Conservation (phyloP, 2,797 vertebrate genomes). For the Petrocephalus schoutedeni region DNA sequence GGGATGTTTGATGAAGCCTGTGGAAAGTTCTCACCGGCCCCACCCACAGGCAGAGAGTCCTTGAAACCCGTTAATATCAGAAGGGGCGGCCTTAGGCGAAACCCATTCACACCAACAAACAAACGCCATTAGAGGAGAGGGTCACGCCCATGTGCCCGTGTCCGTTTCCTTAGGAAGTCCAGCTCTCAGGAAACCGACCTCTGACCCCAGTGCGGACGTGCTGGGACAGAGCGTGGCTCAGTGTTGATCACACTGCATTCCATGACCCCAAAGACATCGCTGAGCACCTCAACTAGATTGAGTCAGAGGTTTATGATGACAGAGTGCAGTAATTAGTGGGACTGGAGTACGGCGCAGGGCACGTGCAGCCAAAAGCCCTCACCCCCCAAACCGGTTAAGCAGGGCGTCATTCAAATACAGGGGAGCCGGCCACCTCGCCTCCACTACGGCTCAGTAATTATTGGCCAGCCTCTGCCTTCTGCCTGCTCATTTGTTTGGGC, state of each 20-base stretch:
- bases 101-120: background rate
- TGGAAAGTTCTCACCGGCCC: background rate
- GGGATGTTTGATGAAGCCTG: background rate
- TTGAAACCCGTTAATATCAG: slow-evolving; percentile 24
- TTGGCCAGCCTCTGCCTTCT: background rate
- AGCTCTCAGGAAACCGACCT: background rate
- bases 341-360: background rate
- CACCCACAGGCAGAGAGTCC: background rate
- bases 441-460: slow-evolving; percentile 9
- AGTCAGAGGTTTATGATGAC: background rate
- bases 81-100: slow-evolving; percentile 18
- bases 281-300: background rate
- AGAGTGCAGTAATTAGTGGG: slow-evolving; percentile 8
- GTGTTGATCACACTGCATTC: background rate
- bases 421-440: slow-evolving; percentile 12
- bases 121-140: background rate
- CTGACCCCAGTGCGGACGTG: background rate
- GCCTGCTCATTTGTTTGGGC: background rate
- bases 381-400: slow-evolving; percentile 47
- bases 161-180: background rate
- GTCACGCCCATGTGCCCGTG: background rate
- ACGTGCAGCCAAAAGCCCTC: background rate
- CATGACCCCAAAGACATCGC: background rate
- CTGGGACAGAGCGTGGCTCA: background rate
- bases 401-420: slow-evolving; percentile 40